Conservation (phyloP, 2,797 vertebrate species). For the Gadopsis bispinosus region DNA sequence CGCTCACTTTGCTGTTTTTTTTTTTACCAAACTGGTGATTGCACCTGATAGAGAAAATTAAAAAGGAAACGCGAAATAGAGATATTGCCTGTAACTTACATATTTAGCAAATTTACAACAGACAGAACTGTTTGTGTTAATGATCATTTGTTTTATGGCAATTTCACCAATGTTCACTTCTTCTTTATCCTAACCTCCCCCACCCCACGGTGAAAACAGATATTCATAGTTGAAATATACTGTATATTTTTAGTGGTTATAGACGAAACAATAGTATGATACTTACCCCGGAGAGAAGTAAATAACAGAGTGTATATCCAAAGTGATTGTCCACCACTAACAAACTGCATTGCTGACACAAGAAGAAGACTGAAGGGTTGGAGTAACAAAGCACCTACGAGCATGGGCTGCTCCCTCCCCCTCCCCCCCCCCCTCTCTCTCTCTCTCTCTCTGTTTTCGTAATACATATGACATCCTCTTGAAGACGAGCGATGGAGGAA, state of each 20-base stretch:
- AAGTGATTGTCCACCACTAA: conserved; percentile 24
- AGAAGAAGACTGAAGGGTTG: conserved; percentile 31
- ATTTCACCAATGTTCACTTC: background rate
- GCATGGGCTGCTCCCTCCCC: conserved; percentile 9
- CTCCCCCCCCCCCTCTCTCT: conserved; percentile 10
- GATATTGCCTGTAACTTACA: background rate
- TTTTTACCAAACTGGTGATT: conserved; percentile 9
- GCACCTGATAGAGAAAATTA: background rate
- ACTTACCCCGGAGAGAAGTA: conserved; percentile 67
- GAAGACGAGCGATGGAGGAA: conserved; percentile 60
- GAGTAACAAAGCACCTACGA: conserved; percentile 19
- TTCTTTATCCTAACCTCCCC: background rate
- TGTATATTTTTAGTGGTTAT: background rate
- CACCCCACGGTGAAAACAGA: too few species aligned
- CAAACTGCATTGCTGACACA: conserved; percentile 68
- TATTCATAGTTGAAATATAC: background rate
- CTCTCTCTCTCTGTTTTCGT: conserved; percentile 62
- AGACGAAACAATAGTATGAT: background rate
- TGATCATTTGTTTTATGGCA: background rate
- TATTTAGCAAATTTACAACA: background rate
- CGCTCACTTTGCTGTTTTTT: background rate
- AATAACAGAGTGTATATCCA: conserved; percentile 62
- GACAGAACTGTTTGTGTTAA: background rate
- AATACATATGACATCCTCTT: conserved; percentile 73
- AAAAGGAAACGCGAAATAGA: background rate